Conservation (phyloP, 2,113 vertebrate species). For the Alligator sinensis region DNA sequence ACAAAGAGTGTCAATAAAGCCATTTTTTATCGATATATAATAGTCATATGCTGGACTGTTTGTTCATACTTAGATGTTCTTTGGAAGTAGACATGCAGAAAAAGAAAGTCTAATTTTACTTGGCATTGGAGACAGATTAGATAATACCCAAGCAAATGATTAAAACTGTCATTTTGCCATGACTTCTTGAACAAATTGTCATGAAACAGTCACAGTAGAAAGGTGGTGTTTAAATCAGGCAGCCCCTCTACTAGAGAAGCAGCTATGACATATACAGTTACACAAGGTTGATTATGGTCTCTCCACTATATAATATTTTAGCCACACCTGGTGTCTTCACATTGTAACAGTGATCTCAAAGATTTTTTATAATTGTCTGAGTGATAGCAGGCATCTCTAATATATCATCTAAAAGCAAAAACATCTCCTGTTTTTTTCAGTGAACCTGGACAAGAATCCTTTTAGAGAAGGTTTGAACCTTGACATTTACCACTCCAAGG, state of each 20-base stretch:
- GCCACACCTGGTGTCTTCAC: constrained; percentile 1
- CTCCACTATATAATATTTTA: constrained; percentile 1
- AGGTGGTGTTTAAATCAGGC: background rate
- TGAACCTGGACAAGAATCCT: background rate
- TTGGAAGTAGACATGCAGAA: background rate
- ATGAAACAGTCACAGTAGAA: background rate
- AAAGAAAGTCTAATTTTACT: background rate
- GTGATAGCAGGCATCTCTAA: background rate
- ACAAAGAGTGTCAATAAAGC: background rate
- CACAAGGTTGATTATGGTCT: background rate
- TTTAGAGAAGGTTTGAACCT: constrained; percentile 23
- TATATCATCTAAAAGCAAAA: background rate
- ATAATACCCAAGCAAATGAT: background rate
- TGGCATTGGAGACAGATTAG: background rate
- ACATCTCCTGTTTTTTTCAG: background rate
- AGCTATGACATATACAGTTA: constrained; percentile 15
- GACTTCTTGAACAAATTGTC: background rate
- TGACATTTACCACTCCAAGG: background rate
- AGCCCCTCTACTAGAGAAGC: background rate
- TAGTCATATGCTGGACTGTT: background rate
- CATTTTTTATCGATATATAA: background rate
- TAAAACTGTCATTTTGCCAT: background rate
- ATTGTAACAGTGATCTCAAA: background rate
- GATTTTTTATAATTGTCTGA: background rate
- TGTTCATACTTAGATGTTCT: background rate